A percentile compares a stretch with the other conserved stretches of the same genome.
These are phyloP conservation scores for Ditula angustiorana DNA, from an alignment of 2,888 invertebrate genomes.

Conservation along the genomic window DNA sequence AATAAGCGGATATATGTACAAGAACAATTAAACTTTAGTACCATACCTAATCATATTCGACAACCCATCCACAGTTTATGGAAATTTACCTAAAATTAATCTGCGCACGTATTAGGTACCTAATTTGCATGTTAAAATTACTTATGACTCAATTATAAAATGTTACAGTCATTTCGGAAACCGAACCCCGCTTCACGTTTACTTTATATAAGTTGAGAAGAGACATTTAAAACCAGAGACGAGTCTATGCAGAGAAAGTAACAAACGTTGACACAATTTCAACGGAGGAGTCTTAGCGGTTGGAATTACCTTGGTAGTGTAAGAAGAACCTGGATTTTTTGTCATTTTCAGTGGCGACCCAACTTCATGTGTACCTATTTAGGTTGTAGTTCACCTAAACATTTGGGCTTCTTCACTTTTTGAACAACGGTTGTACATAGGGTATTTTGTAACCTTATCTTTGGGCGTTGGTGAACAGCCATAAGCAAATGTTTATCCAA, in stretches of 20 bases:
- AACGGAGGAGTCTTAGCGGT: conserved; percentile 54
- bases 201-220: conserved; percentile 38
- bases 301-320: too few relatives aligned
- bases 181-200: neutral
- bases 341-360: conserved; percentile 65
- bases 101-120: conserved; percentile 1
- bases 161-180: conserved; percentile 4
- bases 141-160: conserved; percentile 2
- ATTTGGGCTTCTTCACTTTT: too few relatives aligned
- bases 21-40: neutral
- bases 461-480: neutral
- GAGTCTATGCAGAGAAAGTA: conserved; percentile 52
- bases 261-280: conserved; percentile 72
- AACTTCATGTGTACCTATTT: too few relatives aligned
- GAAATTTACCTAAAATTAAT: neutral
- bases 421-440: too few relatives aligned
- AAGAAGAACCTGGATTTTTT: too few relatives aligned
- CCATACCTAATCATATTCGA: neutral
- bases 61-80: neutral
- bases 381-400: too few relatives aligned
- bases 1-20: too few relatives aligned
- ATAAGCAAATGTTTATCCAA: neutral
- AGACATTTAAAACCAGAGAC: conserved; percentile 25
- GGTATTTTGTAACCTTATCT: too few relatives aligned
- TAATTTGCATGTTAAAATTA: conserved; percentile 13